Conservation (phyloP, 2,888 invertebrate species). For the Xestia xanthographa region DNA sequence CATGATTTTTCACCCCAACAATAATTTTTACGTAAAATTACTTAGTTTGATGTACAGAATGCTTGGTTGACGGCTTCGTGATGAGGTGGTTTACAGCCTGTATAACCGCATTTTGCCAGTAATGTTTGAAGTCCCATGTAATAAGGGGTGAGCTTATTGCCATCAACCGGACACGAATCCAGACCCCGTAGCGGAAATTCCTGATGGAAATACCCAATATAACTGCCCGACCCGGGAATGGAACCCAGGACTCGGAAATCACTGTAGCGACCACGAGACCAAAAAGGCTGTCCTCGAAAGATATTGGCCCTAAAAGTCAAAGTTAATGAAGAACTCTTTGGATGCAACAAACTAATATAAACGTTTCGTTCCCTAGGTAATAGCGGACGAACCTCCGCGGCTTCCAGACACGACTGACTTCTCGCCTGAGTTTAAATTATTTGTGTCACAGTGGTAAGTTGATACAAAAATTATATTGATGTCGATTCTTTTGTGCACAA, state of each 20-base stretch:
- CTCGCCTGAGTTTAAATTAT: constrained; percentile 96
- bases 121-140: neutral
- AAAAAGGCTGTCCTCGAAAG: neutral
- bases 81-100: too few relatives aligned
- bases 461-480: too few relatives aligned
- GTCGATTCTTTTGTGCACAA: too few relatives aligned
- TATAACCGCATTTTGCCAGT: neutral
- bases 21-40: too few relatives aligned
- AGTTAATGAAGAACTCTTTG: neutral
- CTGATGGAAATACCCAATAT: neutral
- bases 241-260: neutral
- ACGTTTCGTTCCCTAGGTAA: constrained; percentile 87
- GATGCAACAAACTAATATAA: neutral
- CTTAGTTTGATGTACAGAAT: too few relatives aligned
- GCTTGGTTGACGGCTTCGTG: too few relatives aligned
- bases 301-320: neutral
- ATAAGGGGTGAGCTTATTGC: too few relatives aligned
- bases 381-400: constrained; percentile 96
- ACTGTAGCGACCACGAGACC: neutral
- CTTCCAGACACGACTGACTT: constrained; percentile 95
- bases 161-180: too few relatives aligned
- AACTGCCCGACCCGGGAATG: neutral
- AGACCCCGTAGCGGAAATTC: neutral
- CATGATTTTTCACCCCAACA: too few relatives aligned
- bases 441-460: constrained; percentile 96